Base-by-base conservation (phyloP, 2,888 invertebrate species). In the Drosophila neotestacea region DNA sequence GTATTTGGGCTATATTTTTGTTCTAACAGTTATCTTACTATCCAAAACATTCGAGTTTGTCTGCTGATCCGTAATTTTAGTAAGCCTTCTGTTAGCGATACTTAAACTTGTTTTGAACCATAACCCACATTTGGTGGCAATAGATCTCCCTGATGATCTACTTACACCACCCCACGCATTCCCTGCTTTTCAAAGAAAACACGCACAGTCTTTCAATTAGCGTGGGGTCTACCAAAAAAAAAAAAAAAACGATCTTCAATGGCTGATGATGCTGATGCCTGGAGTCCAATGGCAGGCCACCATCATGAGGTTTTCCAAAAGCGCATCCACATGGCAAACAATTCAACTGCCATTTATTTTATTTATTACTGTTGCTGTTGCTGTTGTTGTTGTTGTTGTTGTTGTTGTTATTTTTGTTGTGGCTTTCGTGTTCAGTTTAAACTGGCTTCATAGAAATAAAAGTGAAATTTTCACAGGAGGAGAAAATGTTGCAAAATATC, bases 311-410 rank as follows among this genome's bases (percentile, higher is more conserved):
- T 66, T 78, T 63, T 62, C 27, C 68, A 60, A 72, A 56, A 73
- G 63, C 69, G 60, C 74, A 73, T 71, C 66, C 68, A 76, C 77
- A 74, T 73, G 65, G 66, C 61, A 70, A 75, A 73, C 88, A 76
- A 82, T 88, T 78, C 88, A 79, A 82, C 77, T 74, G 77, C 69
- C 68, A 77, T 85, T 85, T 86, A 84, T 84, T 87, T 88, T 79
- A 81, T 80, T 84, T 86, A 79, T 88, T 87, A 59, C 62, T 67
- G 38, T 50, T 76, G 55, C 50, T 64, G 48, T 50, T 55, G 68
- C 44, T 39, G 52, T 34, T 34, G 55, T 36, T 22, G 22, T 22
- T 1, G 22, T 44, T 39, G 48, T 44, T 34, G 55, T 34, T 39
- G 52, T 34, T 34, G 56, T 36, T 22, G 22, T 22, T 2, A 3